Evolutionary conservation across 2,797 vertebrate species (phyloP).

Genomic region (Corythornis leucogaster): DNA sequence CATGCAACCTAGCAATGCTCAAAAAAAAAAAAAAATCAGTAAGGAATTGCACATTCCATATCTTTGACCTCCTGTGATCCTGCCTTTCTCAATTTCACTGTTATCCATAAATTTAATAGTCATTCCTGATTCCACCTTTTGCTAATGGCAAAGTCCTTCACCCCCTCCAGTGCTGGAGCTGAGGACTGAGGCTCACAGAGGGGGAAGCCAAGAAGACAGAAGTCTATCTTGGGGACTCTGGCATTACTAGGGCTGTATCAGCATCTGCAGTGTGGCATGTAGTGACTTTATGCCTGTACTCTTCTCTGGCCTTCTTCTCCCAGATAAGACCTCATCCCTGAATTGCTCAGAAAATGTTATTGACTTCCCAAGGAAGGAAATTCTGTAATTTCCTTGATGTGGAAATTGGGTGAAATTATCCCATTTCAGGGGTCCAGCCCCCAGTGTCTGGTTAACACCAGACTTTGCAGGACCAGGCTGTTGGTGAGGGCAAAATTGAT

Average conservation of each 20-base stretch:
- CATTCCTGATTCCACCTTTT: background rate
- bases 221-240: background rate
- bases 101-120: background rate
- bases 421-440: background rate
- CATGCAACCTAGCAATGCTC: background rate
- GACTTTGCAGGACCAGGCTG: background rate
- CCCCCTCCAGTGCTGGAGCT: background rate
- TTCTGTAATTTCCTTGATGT: background rate
- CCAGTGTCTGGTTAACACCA: background rate
- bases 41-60: background rate
- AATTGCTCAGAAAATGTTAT: background rate
- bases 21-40: background rate
- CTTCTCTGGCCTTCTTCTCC: background rate
- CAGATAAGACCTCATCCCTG: background rate
- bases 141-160: background rate
- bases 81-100: background rate
- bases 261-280: rapidly evolving
- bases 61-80: constrained; percentile 1
- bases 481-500: background rate
- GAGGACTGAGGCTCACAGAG: background rate
- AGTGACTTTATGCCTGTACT: background rate
- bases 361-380: background rate
- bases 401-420: background rate
- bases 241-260: background rate
- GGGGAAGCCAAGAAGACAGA: background rate